A percentile compares a stretch with the other conserved stretches of the same genome.
Conservation (phyloP, 1,140 invertebrate species). For the Tetramorium alpestre region DNA sequence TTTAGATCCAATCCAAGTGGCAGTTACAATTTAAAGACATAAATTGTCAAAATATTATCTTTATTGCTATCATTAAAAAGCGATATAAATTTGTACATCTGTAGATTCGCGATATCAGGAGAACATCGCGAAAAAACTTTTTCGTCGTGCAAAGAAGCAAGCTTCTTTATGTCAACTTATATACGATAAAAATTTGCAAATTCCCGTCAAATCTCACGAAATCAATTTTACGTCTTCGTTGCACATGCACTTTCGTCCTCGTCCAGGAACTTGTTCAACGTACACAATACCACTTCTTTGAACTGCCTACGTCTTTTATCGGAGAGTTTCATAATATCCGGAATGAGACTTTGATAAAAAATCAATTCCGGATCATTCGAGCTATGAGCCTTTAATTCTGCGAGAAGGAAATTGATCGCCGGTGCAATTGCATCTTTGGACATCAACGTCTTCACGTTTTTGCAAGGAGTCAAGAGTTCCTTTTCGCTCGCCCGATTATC, state of each 20-base stretch:
- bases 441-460: not conserved
- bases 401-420: not conserved
- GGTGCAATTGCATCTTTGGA: not conserved
- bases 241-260: not conserved
- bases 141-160: not conserved
- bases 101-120: not conserved
- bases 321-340: constrained; percentile 16
- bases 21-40: too few relatives aligned
- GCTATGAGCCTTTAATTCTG: not conserved
- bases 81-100: not conserved
- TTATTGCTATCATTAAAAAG: not conserved
- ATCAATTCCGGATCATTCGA: not conserved
- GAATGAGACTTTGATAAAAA: not conserved
- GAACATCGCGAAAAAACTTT: not conserved
- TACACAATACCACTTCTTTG: not conserved
- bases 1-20: not conserved
- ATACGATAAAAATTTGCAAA: not conserved
- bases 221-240: not conserved
- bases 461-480: not conserved
- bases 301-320: not conserved
- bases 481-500: not conserved
- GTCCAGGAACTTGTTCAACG: not conserved
- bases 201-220: not conserved
- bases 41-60: not conserved
- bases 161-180: not conserved